Conservation (phyloP, 1,140 invertebrate species). For the Hyphantria cunea region DNA sequence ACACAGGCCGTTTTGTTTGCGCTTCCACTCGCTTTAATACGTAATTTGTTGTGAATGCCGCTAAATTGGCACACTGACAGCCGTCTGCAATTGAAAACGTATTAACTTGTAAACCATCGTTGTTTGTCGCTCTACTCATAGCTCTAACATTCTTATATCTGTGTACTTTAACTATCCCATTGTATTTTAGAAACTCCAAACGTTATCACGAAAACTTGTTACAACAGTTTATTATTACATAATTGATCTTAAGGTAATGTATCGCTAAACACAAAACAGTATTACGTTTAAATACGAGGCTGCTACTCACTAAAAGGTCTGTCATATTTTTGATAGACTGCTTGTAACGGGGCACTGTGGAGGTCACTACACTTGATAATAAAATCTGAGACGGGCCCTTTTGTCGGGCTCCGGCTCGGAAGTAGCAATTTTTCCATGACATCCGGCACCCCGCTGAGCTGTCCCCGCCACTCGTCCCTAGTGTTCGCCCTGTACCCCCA, state of each 20-base stretch:
- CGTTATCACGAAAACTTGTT: too few species aligned
- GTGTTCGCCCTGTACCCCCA: constrained; percentile 35
- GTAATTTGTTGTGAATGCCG: constrained; percentile 79
- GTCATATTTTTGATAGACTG: constrained; percentile 50
- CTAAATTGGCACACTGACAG: constrained; percentile 77
- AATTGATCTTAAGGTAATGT: background rate
- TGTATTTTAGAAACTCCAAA: too few species aligned
- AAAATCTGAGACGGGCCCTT: constrained; percentile 56
- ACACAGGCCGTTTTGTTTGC: constrained; percentile 76
- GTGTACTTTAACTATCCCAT: too few species aligned
- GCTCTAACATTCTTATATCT: too few species aligned
- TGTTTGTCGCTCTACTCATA: background rate
- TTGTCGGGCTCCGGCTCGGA: constrained; percentile 55
- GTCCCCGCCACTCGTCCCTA: constrained; percentile 49
- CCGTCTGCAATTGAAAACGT: constrained; percentile 71
- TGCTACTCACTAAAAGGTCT: constrained; percentile 31
- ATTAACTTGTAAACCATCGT: constrained; percentile 48
- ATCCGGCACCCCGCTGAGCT: constrained; percentile 64
- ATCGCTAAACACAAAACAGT: constrained; percentile 5
- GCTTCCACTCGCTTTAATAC: constrained; percentile 76
- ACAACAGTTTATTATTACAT: background rate
- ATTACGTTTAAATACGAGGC: constrained; percentile 10
- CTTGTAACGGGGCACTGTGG: constrained; percentile 40
- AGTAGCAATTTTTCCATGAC: constrained; percentile 75
- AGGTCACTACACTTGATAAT: constrained; percentile 61